Evolutionary conservation across 30 jellyfish, hydroid and myxozoan genomes (phyloP), one percentile per base, ranked within the genome.

Genomic region (Sanderia malayensis): DNA sequence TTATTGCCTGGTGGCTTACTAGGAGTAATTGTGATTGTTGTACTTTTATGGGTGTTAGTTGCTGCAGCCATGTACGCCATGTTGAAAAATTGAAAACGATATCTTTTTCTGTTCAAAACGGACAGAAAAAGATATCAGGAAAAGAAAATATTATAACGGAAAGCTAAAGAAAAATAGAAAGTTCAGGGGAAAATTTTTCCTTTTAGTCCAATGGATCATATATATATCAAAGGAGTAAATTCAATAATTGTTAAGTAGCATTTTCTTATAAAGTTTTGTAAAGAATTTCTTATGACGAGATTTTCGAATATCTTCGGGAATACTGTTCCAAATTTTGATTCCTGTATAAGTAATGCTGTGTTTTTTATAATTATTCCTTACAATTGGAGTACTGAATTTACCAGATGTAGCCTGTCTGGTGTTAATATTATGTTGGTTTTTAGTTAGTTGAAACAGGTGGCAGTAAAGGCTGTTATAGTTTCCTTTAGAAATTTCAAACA

Each of bases 381-480:
- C 64, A 4, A 30, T 32, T 44, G 69, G 68, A 49, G 64, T 46
- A 70, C 28, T 18, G 31, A 46, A 44, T 70, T 70, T 70, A 47
- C 81, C 81, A 70, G 81, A 70, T 26, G 41, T 70, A 33, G 70
- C 69, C 58, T 70, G 69, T 37, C 69, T 29, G 41, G 81, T 70
- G 28, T 62, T 62, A 62, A 62, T 24, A 62, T 62, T 62, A 62
- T 62, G 74, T 44, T 62, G 52, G 74, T 19, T 67, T 21, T 23
- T 67, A 1, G 58, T 31, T 26, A n/a, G 53, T 2, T 70, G 68
- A 49, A 70, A 70, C 18, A 44, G 58, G 69, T 20, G 63, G 15
- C 57, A 19, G 27, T 33, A 70, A 44, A 70, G 69, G 57, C 58
- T 32, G 28, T 23, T 37, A 49, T 46, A 70, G 68, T 34, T 1